Evolutionary conservation across 2,797 vertebrate genomes (phyloP), one percentile per base, ranked within the genome.

Genomic region (Alcedo quadribrachys): DNA sequence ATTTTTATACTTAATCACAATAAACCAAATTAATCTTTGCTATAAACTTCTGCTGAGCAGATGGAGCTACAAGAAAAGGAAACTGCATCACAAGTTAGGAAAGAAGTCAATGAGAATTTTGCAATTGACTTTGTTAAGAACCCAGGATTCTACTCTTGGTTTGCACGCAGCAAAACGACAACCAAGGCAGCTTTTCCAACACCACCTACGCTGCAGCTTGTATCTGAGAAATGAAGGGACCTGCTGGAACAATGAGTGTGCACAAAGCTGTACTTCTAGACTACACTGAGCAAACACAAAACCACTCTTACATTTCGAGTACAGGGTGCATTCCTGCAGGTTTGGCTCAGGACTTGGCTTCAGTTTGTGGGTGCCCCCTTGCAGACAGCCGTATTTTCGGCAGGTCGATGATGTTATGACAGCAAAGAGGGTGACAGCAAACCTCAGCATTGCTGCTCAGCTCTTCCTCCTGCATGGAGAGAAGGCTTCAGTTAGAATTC

Each of bases 241-340:
- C n/a, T 63, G 63, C 22, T 27, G 51, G 45, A 87, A 74, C 21
- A 85, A 48, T 60, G 45, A 83, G 11, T 7, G 18, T 40, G 27
- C 46, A 51, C 76, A 70, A 58, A 60, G 19, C 12, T 35, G 57
- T 79, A 76, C 8, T 90, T 81, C 51, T 69, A 55, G 40, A 28
- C 9, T 37, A 12, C 33, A 30, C 62, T 48, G 37, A 42, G 57
- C 73, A 90, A 88, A 90, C 45, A 53, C 71, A 30, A 84, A 86
- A 51, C 40, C 9, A 37, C 37, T 77, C 97, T 97, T 97, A 98
- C 97, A 97, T 92, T 96, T 75, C 37, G 96, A 94, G 66, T 98
- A 98, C 27, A 97, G 79, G 21, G 81, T 76, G 51, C 97, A 98
- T 87, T 97, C 97, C 12, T 66, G 90, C 94, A 97, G 89, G 12